Percentiles rank a stretch among this genome's conserved stretches.
phyloP scores from a whole-genome alignment of 2,113 vertebrate genomes.

The Leptobrachium leishanense region DNA sequence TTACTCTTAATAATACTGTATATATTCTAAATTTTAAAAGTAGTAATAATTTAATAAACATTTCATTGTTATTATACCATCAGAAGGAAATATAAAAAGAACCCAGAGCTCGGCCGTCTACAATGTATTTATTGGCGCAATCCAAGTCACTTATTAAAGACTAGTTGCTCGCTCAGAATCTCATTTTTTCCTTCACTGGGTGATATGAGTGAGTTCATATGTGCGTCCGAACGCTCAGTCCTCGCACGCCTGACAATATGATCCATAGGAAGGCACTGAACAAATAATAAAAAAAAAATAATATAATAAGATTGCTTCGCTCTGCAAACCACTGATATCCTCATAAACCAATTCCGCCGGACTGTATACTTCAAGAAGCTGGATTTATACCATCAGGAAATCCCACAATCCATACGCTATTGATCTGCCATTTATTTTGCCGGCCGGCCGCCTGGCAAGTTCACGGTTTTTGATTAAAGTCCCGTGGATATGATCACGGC shows the following conservation, averaged over 20 bases:
- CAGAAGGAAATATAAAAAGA: too few relatives aligned
- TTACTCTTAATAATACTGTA: too few relatives aligned
- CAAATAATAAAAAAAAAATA: constrained; percentile 19
- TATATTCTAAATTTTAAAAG: too few relatives aligned
- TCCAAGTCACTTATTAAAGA: too few relatives aligned
- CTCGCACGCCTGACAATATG: constrained; percentile 37
- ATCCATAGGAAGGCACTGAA: constrained; percentile 36
- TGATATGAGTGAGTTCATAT: constrained; percentile 8
- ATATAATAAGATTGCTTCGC: constrained; percentile 43
- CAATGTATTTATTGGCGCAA: too few relatives aligned
- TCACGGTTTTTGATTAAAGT: constrained; percentile 45
- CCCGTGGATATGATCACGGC: constrained; percentile 42
- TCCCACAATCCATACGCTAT: constrained; percentile 48
- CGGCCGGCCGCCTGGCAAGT: constrained; percentile 27
- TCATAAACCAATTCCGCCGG: constrained; percentile 48
- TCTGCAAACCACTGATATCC: constrained; percentile 48
- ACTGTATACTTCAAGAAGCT: constrained; percentile 42
- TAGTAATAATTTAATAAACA: too few relatives aligned
- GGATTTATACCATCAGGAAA: constrained; percentile 49
- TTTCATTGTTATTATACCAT: too few relatives aligned
- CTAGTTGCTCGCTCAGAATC: too few relatives aligned
- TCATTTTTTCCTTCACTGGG: too few relatives aligned
- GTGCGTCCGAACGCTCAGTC: constrained; percentile 15
- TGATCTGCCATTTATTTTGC: constrained; percentile 48
- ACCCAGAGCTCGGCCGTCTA: too few relatives aligned